Evolutionary conservation across 2,797 vertebrate genomes (phyloP).

Genomic region (Peromyscus attwateri): DNA sequence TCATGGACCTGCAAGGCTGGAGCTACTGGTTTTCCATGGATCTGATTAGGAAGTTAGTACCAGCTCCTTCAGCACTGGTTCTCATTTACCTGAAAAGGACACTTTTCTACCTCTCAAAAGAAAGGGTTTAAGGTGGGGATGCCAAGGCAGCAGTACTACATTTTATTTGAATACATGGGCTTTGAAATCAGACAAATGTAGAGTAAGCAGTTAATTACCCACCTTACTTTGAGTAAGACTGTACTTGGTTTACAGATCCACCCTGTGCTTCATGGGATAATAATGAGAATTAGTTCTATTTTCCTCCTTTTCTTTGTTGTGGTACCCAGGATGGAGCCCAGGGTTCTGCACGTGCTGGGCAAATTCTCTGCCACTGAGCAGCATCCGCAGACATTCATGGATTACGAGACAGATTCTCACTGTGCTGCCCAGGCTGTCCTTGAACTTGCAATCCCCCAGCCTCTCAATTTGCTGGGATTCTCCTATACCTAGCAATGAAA

Average conservation of each 20-base stretch:
- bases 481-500: not conserved
- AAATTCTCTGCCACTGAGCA: not conserved
- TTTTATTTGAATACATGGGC: not conserved
- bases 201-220: slow-evolving; percentile 10
- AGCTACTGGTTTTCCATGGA: not conserved
- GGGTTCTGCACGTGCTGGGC: not conserved
- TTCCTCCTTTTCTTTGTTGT: not conserved
- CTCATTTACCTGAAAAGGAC: slow-evolving; percentile 25
- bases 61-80: not conserved
- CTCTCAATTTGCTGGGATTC: too few relatives aligned
- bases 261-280: not conserved
- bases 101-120: slow-evolving; percentile 37
- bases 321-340: not conserved
- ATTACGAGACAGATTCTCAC: not conserved
- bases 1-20: not conserved
- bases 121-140: slow-evolving; percentile 1
- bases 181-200: slow-evolving; percentile 52
- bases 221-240: not conserved
- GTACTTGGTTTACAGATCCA: slow-evolving; percentile 19
- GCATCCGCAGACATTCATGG: too few relatives aligned
- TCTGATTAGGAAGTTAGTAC: not conserved
- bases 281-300: not conserved
- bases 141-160: not conserved
- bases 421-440: not conserved
- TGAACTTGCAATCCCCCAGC: not conserved